Evolutionary conservation across 2,888 invertebrate species (phyloP).

Genomic region (Neoscelio sp.): DNA sequence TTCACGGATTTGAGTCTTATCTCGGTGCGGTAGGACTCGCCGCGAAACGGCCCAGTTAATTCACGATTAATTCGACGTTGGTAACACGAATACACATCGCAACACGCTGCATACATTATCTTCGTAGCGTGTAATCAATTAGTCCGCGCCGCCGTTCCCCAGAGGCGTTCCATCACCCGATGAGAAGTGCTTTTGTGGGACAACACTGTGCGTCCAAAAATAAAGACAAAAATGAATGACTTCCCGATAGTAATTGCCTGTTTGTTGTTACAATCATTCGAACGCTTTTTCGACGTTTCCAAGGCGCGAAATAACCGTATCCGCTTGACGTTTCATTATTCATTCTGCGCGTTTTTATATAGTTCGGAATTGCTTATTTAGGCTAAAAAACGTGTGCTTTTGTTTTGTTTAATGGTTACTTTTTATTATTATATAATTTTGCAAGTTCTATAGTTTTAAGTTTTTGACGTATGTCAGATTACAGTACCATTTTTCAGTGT

Average conservation of each 20-base stretch:
- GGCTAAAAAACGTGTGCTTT: too few relatives aligned
- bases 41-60: slow-evolving; percentile 29
- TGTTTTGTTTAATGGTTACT: too few relatives aligned
- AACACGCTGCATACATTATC: slow-evolving; percentile 22
- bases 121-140: slow-evolving; percentile 32
- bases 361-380: too few relatives aligned
- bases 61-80: slow-evolving; percentile 43
- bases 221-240: slow-evolving; percentile 14
- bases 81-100: slow-evolving; percentile 38
- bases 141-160: slow-evolving; percentile 18
- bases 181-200: not conserved
- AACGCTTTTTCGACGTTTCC: not conserved
- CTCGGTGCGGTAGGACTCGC: slow-evolving; percentile 21
- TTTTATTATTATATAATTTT: too few relatives aligned
- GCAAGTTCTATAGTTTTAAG: too few relatives aligned
- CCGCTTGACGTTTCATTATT: slow-evolving; percentile 2
- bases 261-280: slow-evolving; percentile 6
- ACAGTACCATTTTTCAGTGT: too few relatives aligned
- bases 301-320: too few relatives aligned
- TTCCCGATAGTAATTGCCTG: slow-evolving; percentile 21
- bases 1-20: slow-evolving; percentile 29
- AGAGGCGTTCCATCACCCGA: slow-evolving; percentile 21
- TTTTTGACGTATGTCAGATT: too few relatives aligned
- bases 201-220: not conserved
- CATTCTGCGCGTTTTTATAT: too few relatives aligned